These are phyloP conservation scores for Scartelaos histophorus DNA, from an alignment of 2,113 vertebrate species.

Conservation along the genomic window DNA sequence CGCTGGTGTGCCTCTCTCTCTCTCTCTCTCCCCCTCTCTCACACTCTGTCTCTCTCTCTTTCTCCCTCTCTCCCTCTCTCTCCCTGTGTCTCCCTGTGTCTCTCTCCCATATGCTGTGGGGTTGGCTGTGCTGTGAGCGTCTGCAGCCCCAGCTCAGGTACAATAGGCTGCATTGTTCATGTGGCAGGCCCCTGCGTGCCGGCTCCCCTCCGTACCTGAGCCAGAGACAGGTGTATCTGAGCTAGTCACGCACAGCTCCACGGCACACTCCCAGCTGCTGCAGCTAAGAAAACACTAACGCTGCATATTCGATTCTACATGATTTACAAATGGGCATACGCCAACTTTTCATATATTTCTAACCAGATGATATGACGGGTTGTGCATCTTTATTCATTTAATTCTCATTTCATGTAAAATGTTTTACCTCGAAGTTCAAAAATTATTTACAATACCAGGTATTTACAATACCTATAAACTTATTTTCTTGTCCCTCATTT, in stretches of 20 bases:
- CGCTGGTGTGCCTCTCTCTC: neutral
- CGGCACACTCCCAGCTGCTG: slow-evolving; percentile 68
- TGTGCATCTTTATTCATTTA: neutral
- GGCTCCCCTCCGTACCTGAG: slow-evolving; percentile 77
- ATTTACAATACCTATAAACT: too few relatives aligned
- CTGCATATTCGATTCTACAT: neutral
- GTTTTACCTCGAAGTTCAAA: too few relatives aligned
- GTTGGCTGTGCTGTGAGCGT: slow-evolving; percentile 73
- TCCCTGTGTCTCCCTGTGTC: neutral
- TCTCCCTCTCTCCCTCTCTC: too few relatives aligned
- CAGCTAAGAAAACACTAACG: slow-evolving; percentile 20
- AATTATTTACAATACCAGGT: too few relatives aligned
- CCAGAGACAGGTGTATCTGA: slow-evolving; percentile 87
- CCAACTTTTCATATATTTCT: neutral
- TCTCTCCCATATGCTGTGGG: slow-evolving; percentile 48
- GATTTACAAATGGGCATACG: neutral
- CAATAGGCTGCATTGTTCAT: slow-evolving; percentile 85
- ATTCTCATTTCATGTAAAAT: neutral
- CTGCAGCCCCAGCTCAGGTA: slow-evolving; percentile 74
- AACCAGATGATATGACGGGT: neutral
- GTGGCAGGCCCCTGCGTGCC: slow-evolving; percentile 84
- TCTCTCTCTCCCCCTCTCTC: too few relatives aligned
- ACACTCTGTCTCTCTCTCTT: too few relatives aligned
- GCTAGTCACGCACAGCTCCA: slow-evolving; percentile 79
- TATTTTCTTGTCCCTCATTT: too few relatives aligned